Evolutionary conservation across 2,797 vertebrate species (phyloP).

Genomic region (Crenichthys baileyi): DNA sequence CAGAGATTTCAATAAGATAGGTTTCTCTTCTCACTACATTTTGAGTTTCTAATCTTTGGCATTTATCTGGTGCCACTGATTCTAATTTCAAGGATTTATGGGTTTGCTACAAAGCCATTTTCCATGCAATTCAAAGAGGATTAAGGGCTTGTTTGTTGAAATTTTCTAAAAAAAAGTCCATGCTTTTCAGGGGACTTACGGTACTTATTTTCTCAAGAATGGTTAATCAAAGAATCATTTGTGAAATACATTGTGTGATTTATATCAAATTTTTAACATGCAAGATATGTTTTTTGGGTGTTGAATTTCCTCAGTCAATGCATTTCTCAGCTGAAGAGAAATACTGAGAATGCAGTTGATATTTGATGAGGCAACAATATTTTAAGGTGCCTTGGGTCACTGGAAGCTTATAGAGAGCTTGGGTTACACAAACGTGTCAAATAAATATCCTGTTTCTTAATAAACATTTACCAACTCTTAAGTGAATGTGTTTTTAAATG

Average conservation of each 20-base stretch:
- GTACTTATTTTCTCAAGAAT: neutral
- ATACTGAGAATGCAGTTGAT: neutral
- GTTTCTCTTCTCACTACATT: neutral
- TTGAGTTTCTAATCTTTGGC: fast-evolving
- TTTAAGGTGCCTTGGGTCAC: slow-evolving; percentile 7
- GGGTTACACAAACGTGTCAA: slow-evolving; percentile 20
- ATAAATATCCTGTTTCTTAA: slow-evolving; percentile 16
- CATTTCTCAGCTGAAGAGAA: neutral
- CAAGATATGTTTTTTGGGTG: neutral
- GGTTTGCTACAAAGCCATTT: neutral
- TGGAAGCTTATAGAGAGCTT: slow-evolving; percentile 13
- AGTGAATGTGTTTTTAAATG: slow-evolving; percentile 21
- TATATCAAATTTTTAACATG: neutral
- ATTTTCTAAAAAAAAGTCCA: neutral
- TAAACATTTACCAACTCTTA: slow-evolving; percentile 23
- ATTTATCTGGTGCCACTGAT: neutral
- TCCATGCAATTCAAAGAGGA: neutral
- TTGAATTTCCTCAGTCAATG: neutral
- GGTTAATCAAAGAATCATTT: neutral
- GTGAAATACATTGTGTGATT: neutral
- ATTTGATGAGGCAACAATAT: slow-evolving; percentile 9
- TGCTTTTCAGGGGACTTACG: neutral
- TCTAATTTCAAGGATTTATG: neutral
- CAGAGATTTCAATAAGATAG: neutral
- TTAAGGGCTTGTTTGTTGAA: neutral